Base-by-base conservation (phyloP, 2,113 vertebrate genomes). In the Callopanchax toddi region DNA sequence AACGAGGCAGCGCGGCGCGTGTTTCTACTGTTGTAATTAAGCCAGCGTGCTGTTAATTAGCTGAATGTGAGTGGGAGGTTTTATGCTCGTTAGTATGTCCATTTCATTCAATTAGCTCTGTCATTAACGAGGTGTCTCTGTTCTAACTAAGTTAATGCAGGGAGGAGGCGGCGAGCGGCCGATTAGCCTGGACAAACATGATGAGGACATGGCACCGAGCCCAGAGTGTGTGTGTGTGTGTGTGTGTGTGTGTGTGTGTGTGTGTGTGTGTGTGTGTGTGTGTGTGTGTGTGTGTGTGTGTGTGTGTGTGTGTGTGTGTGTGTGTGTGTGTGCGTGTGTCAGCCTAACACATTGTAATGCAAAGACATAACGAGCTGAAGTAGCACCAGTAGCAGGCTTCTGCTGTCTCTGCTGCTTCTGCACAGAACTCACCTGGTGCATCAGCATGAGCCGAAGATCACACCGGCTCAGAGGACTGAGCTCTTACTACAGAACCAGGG, bases 91-190 rank as follows among this genome's bases (percentile, higher is more conserved):
- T 97, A 98, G 94, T 71, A 78, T 92, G 90, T 95, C 94, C 94
- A 96, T 97, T 98, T 98, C 96, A 98, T 99, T 99, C 96, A 98
- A 98, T 99, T 98, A 98, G 97, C 93, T 89, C 93, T 92, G 93
- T 95, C 96, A 97, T 98, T 98, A 98, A 89, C 81, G 60, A 89
- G 78, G 79, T 88, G 84, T 90, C 86, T 86, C 70, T 86, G 79
- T 86, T 85, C 74, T 83, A 88, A 86, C 86, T 81, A 87, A 86
- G 86, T 89, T 89, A 86, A 84, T 86, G 84, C 81, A 50, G 75
- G 73, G 81, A 86, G 84, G 79, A 84, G 83, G 84, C 36, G 29
- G 77, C 36, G 26, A 61, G 74, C 46, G 68, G 78, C 65, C 71
- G 94, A 95, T 94, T 96, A 97, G 94, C 93, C 93, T 91, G 94